Percentiles rank a stretch among this genome's conserved stretches.
phyloP scores from a whole-genome alignment of 2,797 vertebrate genomes.

The Catharus ustulatus region DNA sequence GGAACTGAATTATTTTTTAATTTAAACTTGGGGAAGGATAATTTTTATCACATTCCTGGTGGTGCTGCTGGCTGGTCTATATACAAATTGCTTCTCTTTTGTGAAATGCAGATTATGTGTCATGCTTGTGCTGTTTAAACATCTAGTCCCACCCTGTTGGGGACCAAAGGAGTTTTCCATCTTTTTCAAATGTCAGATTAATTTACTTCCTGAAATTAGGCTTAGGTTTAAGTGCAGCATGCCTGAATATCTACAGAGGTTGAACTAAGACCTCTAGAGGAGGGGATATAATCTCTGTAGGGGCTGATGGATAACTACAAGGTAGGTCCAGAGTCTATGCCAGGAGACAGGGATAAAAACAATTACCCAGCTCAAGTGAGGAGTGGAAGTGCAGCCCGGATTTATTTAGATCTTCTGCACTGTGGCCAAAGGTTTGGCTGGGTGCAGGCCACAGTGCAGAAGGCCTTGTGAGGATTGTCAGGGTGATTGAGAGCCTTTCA shows the following conservation, averaged over 20 bases:
- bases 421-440: not conserved
- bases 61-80: not conserved
- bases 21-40: not conserved
- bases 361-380: not conserved
- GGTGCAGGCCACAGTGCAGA: no score
- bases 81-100: not conserved
- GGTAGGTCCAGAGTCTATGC: fast-evolving
- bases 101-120: not conserved
- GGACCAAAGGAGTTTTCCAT: not conserved
- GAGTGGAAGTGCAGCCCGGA: not conserved
- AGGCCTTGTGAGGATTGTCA: not conserved
- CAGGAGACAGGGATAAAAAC: not conserved
- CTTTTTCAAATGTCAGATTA: not conserved
- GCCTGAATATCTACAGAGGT: not conserved
- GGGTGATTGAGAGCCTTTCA: not conserved
- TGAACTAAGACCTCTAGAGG: not conserved
- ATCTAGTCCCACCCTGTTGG: not conserved
- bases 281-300: not conserved
- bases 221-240: not conserved
- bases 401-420: not conserved
- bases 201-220: not conserved
- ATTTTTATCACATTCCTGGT: not conserved
- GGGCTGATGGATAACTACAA: not conserved
- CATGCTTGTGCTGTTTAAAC: not conserved
- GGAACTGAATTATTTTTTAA: not conserved